Evolutionary conservation across 2,888 invertebrate genomes (phyloP).

Genomic region (Sinohyriopsis cumingii): DNA sequence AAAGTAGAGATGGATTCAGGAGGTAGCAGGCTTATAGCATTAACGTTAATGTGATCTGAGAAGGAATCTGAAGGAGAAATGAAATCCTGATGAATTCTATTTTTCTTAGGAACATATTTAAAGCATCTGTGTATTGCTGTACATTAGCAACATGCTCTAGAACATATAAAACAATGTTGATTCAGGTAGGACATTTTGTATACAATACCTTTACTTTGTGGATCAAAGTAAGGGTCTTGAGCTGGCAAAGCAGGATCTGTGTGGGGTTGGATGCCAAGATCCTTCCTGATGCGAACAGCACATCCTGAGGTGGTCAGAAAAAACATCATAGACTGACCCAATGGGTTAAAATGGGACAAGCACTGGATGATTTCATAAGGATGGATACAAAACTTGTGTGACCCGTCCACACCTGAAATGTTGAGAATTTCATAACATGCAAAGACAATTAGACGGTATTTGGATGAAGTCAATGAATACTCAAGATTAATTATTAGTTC

Average conservation of each 20-base stretch:
- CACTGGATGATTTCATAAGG: constrained; percentile 52
- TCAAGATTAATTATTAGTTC: too few species aligned
- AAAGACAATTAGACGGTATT: constrained; percentile 4
- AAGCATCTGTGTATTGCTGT: too few species aligned
- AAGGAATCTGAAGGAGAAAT: too few species aligned
- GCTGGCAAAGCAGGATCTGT: constrained; percentile 65
- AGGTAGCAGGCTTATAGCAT: too few species aligned
- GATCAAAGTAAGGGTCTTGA: constrained; percentile 74
- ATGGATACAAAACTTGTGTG: constrained; percentile 41
- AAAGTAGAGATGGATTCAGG: too few species aligned
- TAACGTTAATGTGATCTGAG: too few species aligned
- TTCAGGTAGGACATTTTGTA: not conserved
- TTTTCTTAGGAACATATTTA: too few species aligned
- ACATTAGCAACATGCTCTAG: too few species aligned
- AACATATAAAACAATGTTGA: not conserved
- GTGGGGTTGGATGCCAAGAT: constrained; percentile 79
- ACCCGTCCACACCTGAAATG: constrained; percentile 46
- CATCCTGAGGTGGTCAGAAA: constrained; percentile 82
- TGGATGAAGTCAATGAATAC: not conserved
- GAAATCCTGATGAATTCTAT: too few species aligned
- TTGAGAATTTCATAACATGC: constrained; percentile 10
- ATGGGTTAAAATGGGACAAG: constrained; percentile 83
- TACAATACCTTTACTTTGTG: constrained; percentile 73
- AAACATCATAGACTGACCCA: constrained; percentile 84
- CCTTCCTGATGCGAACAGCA: constrained; percentile 80